phyloP scores from a whole-genome alignment of 1,140 invertebrate genomes.

The Drosophila burlai region DNA sequence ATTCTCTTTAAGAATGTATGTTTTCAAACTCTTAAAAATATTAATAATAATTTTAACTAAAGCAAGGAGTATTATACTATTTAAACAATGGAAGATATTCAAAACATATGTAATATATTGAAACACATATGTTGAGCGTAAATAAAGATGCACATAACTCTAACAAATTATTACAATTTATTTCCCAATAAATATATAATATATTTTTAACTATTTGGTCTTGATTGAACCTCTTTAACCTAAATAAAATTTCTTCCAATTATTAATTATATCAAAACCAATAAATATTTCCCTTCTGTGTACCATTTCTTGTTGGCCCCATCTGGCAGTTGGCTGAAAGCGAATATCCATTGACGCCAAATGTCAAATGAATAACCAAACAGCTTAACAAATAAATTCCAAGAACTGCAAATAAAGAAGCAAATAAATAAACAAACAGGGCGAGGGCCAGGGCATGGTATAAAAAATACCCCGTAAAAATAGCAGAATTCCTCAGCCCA shows the following conservation, averaged over 20 bases:
- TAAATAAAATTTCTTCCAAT: too few relatives aligned
- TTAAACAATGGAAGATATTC: too few relatives aligned
- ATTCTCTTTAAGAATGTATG: too few relatives aligned
- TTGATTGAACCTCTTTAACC: fast-evolving
- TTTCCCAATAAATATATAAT: too few relatives aligned
- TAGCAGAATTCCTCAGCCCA: slow-evolving; percentile 25
- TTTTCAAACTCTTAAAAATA: too few relatives aligned
- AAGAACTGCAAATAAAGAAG: slow-evolving; percentile 77
- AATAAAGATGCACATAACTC: too few relatives aligned
- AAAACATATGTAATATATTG: too few relatives aligned
- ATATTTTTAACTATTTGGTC: too few relatives aligned
- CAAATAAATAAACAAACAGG: slow-evolving; percentile 70
- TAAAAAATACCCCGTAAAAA: slow-evolving; percentile 30
- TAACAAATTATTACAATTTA: too few relatives aligned
- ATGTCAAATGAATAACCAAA: slow-evolving; percentile 77
- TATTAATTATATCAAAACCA: background rate
- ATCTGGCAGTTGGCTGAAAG: slow-evolving; percentile 27
- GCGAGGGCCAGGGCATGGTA: slow-evolving; percentile 10
- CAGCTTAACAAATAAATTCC: slow-evolving; percentile 76
- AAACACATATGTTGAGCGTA: too few relatives aligned
- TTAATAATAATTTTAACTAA: too few relatives aligned
- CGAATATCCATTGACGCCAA: slow-evolving; percentile 44
- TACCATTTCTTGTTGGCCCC: slow-evolving; percentile 1
- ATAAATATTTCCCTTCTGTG: background rate
- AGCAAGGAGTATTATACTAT: too few relatives aligned